Evolutionary conservation across 2,888 invertebrate genomes (phyloP), one percentile per base, ranked within the genome.

Genomic region (Gryllus longicercus): DNA sequence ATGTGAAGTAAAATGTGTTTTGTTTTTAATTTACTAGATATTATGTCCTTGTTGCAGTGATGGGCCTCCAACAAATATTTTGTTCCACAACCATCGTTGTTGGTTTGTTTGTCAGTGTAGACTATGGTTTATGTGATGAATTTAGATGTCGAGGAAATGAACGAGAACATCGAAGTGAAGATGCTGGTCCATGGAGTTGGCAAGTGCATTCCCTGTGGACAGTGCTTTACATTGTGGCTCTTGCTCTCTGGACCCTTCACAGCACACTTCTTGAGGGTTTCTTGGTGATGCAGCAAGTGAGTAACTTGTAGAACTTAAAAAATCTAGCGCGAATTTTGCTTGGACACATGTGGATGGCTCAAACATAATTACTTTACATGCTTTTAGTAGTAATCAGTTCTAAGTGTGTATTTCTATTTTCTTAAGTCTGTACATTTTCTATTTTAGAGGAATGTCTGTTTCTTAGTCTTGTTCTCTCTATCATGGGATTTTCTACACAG

Each of bases 111-210:
- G 89, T 91, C 83, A 89, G 90, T 80, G 90, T 91, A 23, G 91
- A 91, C 85, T 91, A 91, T 84, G 90, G 90, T 10, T 86, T 91
- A 18, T 91, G 91, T 84, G 90, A 91, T 84, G 90, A 91, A 85
- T 91, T 91, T 84, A 88, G 90, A 78, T 91, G 91, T 84, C 87
- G 91, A 82, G 91, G 91, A 16, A 86, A 86, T 84, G 88, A 88
- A 82, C 85, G 88, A 74, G 86, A 87, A 79, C 84, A 85, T 74
- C 84, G 86, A 38, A 84, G 85, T 23, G 87, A 87, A 81, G 87
- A 88, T 84, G 84, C 85, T 49, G 88, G 87, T 4, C 78, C 83
- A 14, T 88, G 88, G 88, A 85, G 84, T n/a, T 90, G 90, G 90
- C 88, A 89, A 79, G 87, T 87, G 50, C 88, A 90, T 83, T 88